Conservation (phyloP, 2,797 vertebrate species). For the Alauda arvensis region DNA sequence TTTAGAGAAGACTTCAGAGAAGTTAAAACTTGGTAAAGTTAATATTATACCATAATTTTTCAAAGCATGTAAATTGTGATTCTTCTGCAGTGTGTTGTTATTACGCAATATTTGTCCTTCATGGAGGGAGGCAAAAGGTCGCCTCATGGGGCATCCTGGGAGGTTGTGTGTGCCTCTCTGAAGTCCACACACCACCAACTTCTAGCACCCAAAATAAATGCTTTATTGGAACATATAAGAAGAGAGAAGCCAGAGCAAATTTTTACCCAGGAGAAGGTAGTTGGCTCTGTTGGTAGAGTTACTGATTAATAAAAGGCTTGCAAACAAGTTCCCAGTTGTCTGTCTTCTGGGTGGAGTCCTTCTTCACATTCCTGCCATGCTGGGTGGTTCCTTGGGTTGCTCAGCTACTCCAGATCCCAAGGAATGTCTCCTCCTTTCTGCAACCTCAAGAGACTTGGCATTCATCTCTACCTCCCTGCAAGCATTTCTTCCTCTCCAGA, state of each 20-base stretch:
- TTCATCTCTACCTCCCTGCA: background rate
- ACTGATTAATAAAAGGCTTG: slow-evolving; percentile 7
- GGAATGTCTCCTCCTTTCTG: slow-evolving; percentile 22
- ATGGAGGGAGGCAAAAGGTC: background rate
- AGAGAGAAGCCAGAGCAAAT: background rate
- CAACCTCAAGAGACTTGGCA: slow-evolving; percentile 35
- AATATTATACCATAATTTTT: background rate
- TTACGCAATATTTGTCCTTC: background rate
- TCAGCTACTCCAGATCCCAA: background rate
- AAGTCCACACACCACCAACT: background rate
- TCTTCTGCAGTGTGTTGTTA: background rate
- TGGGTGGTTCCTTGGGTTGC: slow-evolving; percentile 33
- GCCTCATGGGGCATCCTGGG: background rate
- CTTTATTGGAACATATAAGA: background rate
- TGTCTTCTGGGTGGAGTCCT: slow-evolving; percentile 25
- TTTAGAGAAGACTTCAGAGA: background rate
- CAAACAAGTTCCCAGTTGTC: slow-evolving; percentile 11
- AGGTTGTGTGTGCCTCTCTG: background rate
- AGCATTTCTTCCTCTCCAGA: background rate
- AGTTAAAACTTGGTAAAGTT: background rate
- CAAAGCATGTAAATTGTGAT: background rate
- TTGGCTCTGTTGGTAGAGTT: background rate
- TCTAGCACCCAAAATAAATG: background rate
- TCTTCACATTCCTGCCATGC: slow-evolving; percentile 12
- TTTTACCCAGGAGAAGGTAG: background rate